Conservation (phyloP, 2,113 vertebrate genomes). For the Nesogale talazaci region DNA sequence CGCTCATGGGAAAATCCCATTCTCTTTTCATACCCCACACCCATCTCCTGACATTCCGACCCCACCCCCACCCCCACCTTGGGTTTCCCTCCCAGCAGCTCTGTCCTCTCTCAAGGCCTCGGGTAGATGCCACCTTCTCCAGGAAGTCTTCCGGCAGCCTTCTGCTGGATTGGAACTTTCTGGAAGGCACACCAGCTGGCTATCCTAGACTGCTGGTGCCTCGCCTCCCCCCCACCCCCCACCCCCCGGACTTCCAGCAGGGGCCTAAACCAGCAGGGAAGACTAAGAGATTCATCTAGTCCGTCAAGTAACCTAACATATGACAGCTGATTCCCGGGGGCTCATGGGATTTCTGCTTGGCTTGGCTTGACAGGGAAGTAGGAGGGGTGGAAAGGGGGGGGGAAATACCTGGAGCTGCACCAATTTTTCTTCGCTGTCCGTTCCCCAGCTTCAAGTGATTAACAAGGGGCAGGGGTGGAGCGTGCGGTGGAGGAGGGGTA, state of each 20-base stretch:
- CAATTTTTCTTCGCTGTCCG: background rate
- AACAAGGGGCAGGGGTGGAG: background rate
- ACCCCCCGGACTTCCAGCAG: background rate
- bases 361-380: background rate
- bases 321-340: background rate
- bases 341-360: too few species aligned
- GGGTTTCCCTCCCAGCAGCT: background rate
- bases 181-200: background rate
- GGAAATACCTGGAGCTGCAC: background rate
- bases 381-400: background rate
- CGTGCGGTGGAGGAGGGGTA: background rate
- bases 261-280: background rate
- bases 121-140: background rate
- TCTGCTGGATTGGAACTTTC: background rate
- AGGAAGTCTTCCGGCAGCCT: slow-evolving; percentile 6
- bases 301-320: background rate
- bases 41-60: too few species aligned
- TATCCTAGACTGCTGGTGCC: background rate
- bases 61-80: too few species aligned
- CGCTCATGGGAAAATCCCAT: too few species aligned
- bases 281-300: background rate
- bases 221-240: fast-evolving
- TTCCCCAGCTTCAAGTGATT: background rate
- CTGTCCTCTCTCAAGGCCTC: background rate
- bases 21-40: too few species aligned